Evolutionary conservation across 2,888 invertebrate genomes (phyloP).

Genomic region (Mesodorylaimus sp.): DNA sequence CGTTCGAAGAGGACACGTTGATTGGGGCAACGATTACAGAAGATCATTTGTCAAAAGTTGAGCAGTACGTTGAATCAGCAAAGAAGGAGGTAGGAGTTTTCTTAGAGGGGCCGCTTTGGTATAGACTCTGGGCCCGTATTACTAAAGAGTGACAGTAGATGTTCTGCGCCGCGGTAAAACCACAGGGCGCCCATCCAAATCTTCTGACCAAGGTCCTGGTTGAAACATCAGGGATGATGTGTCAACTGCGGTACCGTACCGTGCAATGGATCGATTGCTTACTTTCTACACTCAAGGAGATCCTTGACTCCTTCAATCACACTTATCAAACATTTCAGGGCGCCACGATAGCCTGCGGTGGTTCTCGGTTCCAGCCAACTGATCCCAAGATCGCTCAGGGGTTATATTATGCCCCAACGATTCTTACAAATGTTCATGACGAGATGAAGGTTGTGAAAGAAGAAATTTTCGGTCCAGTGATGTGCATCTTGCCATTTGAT

Average conservation of each 20-base stretch:
- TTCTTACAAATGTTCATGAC: slow-evolving; percentile 35
- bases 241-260: too few relatives aligned
- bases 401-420: slow-evolving; percentile 38
- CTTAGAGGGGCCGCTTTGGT: too few relatives aligned
- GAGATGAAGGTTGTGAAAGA: slow-evolving; percentile 37
- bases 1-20: slow-evolving; percentile 34
- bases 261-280: too few relatives aligned
- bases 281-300: too few relatives aligned
- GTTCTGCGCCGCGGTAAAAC: too few relatives aligned
- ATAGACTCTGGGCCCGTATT: too few relatives aligned
- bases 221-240: too few relatives aligned
- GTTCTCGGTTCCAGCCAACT: slow-evolving; percentile 32
- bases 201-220: too few relatives aligned
- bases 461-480: slow-evolving; percentile 42
- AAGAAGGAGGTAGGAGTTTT: slow-evolving; percentile 33
- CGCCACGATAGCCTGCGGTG: slow-evolving; percentile 38
- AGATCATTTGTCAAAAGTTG: slow-evolving; percentile 38
- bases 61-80: slow-evolving; percentile 35
- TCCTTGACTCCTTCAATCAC: too few relatives aligned
- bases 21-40: slow-evolving; percentile 40
- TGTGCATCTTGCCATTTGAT: slow-evolving; percentile 38
- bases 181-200: too few relatives aligned
- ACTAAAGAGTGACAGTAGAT: too few relatives aligned
- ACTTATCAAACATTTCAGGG: too few relatives aligned
- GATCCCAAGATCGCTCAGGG: slow-evolving; percentile 33